These are phyloP conservation scores for Parnassius smintheus DNA, from an alignment of 2,888 invertebrate species.

Conservation along the genomic window DNA sequence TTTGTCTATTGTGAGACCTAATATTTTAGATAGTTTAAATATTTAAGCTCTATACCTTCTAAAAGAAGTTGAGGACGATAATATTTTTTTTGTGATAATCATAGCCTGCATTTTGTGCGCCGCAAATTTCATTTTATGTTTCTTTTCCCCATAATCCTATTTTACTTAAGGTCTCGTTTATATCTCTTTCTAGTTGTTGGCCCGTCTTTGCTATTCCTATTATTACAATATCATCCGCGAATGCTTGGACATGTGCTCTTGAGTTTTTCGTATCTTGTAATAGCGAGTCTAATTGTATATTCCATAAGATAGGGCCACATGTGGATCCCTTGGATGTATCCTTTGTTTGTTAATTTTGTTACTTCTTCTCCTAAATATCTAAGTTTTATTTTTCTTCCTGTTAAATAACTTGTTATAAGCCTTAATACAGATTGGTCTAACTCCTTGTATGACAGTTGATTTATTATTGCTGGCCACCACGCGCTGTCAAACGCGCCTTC, in stretches of 20 bases:
- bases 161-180: neutral
- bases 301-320: slow-evolving; percentile 11
- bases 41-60: neutral
- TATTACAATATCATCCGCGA: slow-evolving; percentile 33
- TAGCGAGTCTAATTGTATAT: slow-evolving; percentile 1
- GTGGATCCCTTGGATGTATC: slow-evolving; percentile 1
- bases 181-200: neutral
- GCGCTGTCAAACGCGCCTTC: too few relatives aligned
- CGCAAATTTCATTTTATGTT: slow-evolving; percentile 2
- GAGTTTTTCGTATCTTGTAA: neutral
- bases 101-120: slow-evolving; percentile 8
- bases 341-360: neutral
- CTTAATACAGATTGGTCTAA: neutral
- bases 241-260: slow-evolving; percentile 28
- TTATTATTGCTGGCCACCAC: too few relatives aligned
- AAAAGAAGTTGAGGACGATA: neutral
- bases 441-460: too few relatives aligned
- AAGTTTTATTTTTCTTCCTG: neutral
- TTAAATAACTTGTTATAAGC: neutral
- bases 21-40: neutral
- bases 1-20: slow-evolving; percentile 3
- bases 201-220: neutral
- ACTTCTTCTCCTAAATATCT: neutral
- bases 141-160: neutral
- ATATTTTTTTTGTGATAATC: slow-evolving; percentile 2